Evolutionary conservation across 1,140 invertebrate species (phyloP).

Genomic region (Holotrichia oblita): DNA sequence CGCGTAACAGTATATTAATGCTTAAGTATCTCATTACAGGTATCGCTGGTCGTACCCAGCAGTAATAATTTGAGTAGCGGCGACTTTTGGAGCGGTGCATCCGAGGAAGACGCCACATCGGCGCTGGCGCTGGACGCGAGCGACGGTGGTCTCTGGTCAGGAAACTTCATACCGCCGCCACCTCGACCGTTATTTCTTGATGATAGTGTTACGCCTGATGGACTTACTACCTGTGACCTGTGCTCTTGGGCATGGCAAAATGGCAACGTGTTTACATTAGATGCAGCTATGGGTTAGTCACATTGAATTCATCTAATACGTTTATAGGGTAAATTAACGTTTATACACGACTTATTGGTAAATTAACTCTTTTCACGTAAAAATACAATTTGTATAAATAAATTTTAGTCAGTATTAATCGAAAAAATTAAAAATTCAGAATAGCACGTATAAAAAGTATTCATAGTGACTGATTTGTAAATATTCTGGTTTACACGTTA

Average conservation of each 20-base stretch:
- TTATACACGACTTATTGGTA: too few relatives aligned
- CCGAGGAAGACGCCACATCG: constrained; percentile 68
- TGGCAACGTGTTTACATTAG: constrained; percentile 46
- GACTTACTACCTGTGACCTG: constrained; percentile 76
- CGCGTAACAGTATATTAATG: constrained; percentile 23
- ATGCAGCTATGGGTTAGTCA: constrained; percentile 49
- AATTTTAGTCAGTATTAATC: too few relatives aligned
- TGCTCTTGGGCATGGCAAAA: constrained; percentile 71
- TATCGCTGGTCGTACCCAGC: constrained; percentile 43
- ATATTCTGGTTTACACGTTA: too few relatives aligned
- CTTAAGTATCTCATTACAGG: constrained; percentile 41
- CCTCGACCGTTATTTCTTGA: constrained; percentile 72
- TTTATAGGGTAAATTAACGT: neutral
- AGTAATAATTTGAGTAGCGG: constrained; percentile 44
- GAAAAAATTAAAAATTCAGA: too few relatives aligned
- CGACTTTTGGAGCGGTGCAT: constrained; percentile 66
- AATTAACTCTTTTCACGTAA: too few relatives aligned
- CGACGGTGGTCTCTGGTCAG: constrained; percentile 72
- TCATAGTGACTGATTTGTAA: too few relatives aligned
- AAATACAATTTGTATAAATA: too few relatives aligned
- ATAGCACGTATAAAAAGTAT: too few relatives aligned
- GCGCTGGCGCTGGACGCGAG: constrained; percentile 68
- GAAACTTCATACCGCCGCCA: constrained; percentile 73
- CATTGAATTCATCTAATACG: neutral
- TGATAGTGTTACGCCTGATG: constrained; percentile 66